Conservation (phyloP, 2,888 invertebrate genomes). For the Achlya flavicornis region DNA sequence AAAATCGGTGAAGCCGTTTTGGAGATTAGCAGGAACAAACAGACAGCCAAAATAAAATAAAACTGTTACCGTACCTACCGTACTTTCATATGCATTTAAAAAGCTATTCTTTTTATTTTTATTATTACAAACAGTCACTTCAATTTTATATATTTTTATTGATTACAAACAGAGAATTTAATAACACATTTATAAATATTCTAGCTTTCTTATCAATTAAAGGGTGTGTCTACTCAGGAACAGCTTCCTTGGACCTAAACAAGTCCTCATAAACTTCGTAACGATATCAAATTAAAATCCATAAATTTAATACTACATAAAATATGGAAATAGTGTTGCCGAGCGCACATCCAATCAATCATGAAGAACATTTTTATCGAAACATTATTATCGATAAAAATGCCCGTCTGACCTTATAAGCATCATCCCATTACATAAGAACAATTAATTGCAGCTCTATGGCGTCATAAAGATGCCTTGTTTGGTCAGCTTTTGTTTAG, state of each 20-base stretch:
- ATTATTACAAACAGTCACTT: too few relatives aligned
- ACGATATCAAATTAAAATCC: constrained; percentile 1
- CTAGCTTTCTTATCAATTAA: background rate
- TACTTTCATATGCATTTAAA: too few relatives aligned
- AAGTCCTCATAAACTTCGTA: background rate
- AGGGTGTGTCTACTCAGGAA: background rate
- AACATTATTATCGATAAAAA: constrained; percentile 40
- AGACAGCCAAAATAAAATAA: too few relatives aligned
- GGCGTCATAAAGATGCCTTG: background rate
- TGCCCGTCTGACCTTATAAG: constrained; percentile 46
- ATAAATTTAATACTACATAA: background rate
- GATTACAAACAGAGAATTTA: too few relatives aligned
- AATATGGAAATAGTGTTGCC: constrained; percentile 5
- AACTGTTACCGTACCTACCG: too few relatives aligned
- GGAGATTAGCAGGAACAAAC: too few relatives aligned
- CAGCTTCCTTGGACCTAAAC: background rate
- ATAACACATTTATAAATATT: too few relatives aligned
- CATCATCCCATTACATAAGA: constrained; percentile 48
- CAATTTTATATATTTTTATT: too few relatives aligned
- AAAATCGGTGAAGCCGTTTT: too few relatives aligned
- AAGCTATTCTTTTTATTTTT: too few relatives aligned
- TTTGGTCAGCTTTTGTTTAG: too few relatives aligned
- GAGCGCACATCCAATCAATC: constrained; percentile 40
- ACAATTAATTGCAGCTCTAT: constrained; percentile 29
- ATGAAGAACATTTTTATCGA: constrained; percentile 37